Evolutionary conservation across 2,888 invertebrate genomes (phyloP).

Genomic region (Alcis repandata): DNA sequence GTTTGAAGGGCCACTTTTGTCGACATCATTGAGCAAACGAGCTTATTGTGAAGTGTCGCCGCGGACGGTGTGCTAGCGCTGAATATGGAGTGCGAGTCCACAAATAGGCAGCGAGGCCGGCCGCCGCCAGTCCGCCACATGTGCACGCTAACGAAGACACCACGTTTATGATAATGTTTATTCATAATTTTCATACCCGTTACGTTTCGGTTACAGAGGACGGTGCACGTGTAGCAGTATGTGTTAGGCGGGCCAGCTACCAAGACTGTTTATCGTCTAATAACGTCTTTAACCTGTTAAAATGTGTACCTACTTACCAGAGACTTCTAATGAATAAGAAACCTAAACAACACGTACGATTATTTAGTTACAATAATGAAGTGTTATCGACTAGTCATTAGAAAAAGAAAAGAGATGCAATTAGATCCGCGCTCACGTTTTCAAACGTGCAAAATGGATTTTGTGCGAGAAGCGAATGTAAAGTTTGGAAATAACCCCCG

Average conservation of each 20-base stretch:
- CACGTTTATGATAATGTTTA: slow-evolving; percentile 62
- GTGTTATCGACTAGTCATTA: slow-evolving; percentile 18
- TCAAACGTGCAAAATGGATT: slow-evolving; percentile 21
- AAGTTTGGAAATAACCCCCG: slow-evolving; percentile 40
- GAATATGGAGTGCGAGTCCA: slow-evolving; percentile 61
- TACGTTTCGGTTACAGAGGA: slow-evolving; percentile 50
- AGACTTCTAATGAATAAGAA: background rate
- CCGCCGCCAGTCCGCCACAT: slow-evolving; percentile 59
- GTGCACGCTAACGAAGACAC: slow-evolving; percentile 67
- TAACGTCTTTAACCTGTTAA: background rate
- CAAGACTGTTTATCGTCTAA: background rate
- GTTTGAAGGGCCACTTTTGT: slow-evolving; percentile 43
- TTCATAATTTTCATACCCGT: slow-evolving; percentile 53
- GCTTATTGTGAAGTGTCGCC: slow-evolving; percentile 64
- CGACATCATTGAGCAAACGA: slow-evolving; percentile 61
- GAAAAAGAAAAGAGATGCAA: slow-evolving; percentile 28
- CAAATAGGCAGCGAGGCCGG: slow-evolving; percentile 57
- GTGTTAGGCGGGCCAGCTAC: slow-evolving; percentile 26
- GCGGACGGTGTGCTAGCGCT: slow-evolving; percentile 55
- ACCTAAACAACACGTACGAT: background rate
- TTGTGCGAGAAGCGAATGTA: slow-evolving; percentile 37
- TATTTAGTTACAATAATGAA: slow-evolving; percentile 1
- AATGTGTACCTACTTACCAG: background rate
- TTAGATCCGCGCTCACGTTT: slow-evolving; percentile 33
- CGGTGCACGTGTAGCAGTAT: slow-evolving; percentile 41